Base-by-base conservation (phyloP, 2,113 vertebrate genomes). In the Sphaerodactylus townsendi region DNA sequence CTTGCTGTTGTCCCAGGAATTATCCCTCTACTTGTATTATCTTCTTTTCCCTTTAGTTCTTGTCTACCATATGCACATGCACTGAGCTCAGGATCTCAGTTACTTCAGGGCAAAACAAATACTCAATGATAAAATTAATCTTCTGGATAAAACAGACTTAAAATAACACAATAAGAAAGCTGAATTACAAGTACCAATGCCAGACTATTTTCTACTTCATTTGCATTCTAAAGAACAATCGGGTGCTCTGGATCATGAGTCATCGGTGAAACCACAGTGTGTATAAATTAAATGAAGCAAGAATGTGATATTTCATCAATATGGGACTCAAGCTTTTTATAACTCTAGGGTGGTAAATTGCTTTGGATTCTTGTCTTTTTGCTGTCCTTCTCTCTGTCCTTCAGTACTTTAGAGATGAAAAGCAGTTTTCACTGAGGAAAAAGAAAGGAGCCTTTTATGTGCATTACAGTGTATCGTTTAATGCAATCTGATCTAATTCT, bases 271-370 rank as follows among this genome's bases (percentile, higher is more conserved):
- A 91, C 53, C 59, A 53, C 28, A 78, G 77, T 19, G 3, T 74
- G 64, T 48, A 74, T 75, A 86, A 59, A 64, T 81, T 81, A 88
- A 82, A 87, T 0, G 0, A 88, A 88, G 90, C 86, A 89, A 89
- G 65, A n/a, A 33, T 66, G 33, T 79, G 48, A 46, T 83, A 41
- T 71, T 87, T 91, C 28, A 77, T 92, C 85, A 81, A 79, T 84
- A 81, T 15, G 10, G 28, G 82, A 81, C 59, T 39, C 79, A 53
- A 62, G 77, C 76, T 72, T 80, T 69, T 84, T 81, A 84, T 39
- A 56, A 75, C 88, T 90, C 83, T 82, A 64, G 59, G 62, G 84
- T 79, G 30, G 65, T 70, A 78, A 50, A 64, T 90, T 86, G 85
- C 76, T 81, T 79, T 75, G 71, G 71, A n/a, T 44, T 21, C 30